These are phyloP conservation scores for Polyploca ridens DNA, from an alignment of 2,888 invertebrate genomes.

Conservation along the genomic window DNA sequence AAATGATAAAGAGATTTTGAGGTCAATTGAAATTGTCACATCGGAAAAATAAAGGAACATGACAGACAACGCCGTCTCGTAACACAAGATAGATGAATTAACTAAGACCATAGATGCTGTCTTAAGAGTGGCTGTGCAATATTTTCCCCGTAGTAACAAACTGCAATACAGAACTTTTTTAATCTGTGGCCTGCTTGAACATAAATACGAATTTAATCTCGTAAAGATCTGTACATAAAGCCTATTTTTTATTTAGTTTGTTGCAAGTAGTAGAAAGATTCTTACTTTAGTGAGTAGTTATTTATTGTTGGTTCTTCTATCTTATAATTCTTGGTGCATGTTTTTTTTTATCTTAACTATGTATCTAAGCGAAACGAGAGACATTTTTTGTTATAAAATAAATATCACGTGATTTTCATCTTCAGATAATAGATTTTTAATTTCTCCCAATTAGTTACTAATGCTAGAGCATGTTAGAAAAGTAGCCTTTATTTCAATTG, in stretches of 20 bases:
- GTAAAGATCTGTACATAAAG: slow-evolving; percentile 15
- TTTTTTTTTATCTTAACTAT: neutral
- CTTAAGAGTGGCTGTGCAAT: neutral
- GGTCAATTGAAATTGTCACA: too few species aligned
- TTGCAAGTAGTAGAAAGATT: neutral
- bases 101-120: neutral
- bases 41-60: too few species aligned
- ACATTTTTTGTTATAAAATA: neutral
- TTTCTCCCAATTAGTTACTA: too few species aligned
- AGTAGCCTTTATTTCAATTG: neutral
- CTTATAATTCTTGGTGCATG: neutral
- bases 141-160: neutral
- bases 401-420: too few species aligned
- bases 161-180: slow-evolving; percentile 14
- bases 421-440: too few species aligned
- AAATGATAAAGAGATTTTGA: too few species aligned
- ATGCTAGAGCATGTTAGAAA: too few species aligned
- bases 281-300: neutral
- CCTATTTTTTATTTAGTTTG: slow-evolving; percentile 14
- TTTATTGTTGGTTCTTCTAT: neutral
- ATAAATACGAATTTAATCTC: slow-evolving; percentile 16
- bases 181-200: slow-evolving; percentile 13
- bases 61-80: too few species aligned
- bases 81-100: too few species aligned
- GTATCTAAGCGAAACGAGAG: neutral